phyloP scores from a whole-genome alignment of 2,113 vertebrate genomes.

The Apaloderma vittatum region DNA sequence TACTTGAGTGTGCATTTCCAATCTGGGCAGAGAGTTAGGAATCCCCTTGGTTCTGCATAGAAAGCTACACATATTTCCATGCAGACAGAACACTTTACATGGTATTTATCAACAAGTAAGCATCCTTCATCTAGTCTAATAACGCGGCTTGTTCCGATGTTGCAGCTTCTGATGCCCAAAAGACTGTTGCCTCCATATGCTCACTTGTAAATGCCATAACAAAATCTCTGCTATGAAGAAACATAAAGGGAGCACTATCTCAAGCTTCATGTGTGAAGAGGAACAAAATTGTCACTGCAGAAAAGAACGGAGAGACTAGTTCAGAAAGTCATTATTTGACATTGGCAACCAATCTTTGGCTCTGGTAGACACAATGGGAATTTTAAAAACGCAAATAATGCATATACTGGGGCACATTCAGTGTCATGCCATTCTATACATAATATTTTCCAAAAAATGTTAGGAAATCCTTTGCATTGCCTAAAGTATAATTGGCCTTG shows the following conservation, averaged over 20 bases:
- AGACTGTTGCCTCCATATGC: constrained; percentile 65
- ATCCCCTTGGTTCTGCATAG: constrained; percentile 40
- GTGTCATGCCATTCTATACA: neutral
- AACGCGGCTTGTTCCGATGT: constrained; percentile 39
- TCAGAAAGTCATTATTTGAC: neutral
- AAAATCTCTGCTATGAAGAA: neutral
- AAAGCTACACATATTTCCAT: constrained; percentile 11
- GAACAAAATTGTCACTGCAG: neutral
- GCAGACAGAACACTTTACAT: constrained; percentile 22
- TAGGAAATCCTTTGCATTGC: neutral
- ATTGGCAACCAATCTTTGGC: neutral
- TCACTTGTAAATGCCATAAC: neutral
- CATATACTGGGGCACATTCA: rapidly evolving
- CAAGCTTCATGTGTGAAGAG: neutral
- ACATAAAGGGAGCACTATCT: neutral
- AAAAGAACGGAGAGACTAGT: neutral
- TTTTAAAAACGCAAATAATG: neutral
- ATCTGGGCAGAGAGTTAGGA: constrained; percentile 67
- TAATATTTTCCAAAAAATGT: neutral
- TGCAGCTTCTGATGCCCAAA: constrained; percentile 55
- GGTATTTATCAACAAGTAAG: constrained; percentile 49
- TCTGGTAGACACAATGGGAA: neutral
- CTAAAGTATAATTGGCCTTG: neutral
- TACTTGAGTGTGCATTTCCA: constrained; percentile 37
- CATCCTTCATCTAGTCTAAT: constrained; percentile 18